A percentile compares a stretch with the other conserved stretches of the same genome.
phyloP scores from a whole-genome alignment of 1,140 invertebrate species.

The Aphelenchoides avenae region DNA sequence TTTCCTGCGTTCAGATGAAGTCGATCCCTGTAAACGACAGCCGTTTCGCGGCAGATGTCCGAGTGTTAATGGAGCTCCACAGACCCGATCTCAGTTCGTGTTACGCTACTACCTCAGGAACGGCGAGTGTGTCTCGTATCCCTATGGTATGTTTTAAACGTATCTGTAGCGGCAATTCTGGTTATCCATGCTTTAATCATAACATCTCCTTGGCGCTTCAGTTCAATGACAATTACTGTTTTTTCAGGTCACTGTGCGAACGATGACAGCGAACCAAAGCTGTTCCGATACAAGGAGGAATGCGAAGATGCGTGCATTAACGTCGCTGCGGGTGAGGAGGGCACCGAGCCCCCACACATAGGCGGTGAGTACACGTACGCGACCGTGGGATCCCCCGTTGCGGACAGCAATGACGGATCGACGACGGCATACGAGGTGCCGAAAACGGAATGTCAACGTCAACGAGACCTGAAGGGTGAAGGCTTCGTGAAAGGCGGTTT shows the following conservation, averaged over 20 bases:
- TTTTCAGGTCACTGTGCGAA: constrained; percentile 53
- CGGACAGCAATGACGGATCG: background rate
- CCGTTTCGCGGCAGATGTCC: constrained; percentile 57
- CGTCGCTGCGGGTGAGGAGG: background rate
- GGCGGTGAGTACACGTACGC: constrained; percentile 16
- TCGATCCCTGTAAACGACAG: constrained; percentile 59
- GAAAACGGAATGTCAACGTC: constrained; percentile 47
- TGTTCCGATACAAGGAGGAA: constrained; percentile 59
- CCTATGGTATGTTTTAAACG: constrained; percentile 40
- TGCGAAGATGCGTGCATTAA: constrained; percentile 55
- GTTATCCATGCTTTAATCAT: background rate
- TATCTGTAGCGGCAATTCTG: background rate
- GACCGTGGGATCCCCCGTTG: background rate
- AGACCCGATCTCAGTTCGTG: constrained; percentile 56
- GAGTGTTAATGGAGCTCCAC: constrained; percentile 29
- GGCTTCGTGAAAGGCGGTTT: constrained; percentile 46
- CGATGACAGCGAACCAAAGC: constrained; percentile 52
- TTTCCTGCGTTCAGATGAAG: constrained; percentile 13
- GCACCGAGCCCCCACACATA: constrained; percentile 11
- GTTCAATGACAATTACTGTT: background rate
- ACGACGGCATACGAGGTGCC: constrained; percentile 6
- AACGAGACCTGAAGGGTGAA: constrained; percentile 30
- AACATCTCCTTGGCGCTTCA: background rate
- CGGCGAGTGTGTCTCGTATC: constrained; percentile 58
- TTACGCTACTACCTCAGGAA: constrained; percentile 54